Conservation (phyloP, 2,797 vertebrate genomes). For the Stomatorhinus walkeri region DNA sequence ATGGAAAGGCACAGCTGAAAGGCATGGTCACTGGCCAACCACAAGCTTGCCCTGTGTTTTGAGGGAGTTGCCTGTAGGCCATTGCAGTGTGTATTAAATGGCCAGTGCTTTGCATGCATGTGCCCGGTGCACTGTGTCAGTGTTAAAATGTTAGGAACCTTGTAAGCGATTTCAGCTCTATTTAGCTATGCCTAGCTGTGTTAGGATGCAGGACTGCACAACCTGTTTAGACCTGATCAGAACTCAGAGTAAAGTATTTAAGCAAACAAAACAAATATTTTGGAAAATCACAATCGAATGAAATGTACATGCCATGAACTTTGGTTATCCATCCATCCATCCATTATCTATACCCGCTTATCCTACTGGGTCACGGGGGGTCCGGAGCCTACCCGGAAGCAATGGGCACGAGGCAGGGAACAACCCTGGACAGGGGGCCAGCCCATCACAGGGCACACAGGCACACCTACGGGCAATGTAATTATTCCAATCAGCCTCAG, state of each 20-base stretch:
- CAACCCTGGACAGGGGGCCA: no score
- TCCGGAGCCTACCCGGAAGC: no score
- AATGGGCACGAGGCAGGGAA: no score
- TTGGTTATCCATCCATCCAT: no score
- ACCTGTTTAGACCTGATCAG: background rate
- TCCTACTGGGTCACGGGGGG: no score
- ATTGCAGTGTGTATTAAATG: background rate
- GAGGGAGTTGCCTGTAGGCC: background rate
- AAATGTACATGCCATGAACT: background rate
- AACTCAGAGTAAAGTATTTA: background rate
- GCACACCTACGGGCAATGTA: no score
- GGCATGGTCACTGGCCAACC: background rate
- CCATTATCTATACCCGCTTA: no score
- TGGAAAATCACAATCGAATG: background rate
- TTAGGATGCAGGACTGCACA: slow-evolving; percentile 1
- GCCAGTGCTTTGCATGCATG: background rate
- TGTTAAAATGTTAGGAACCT: background rate
- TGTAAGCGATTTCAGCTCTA: background rate
- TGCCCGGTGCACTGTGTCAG: background rate
- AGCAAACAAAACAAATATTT: background rate
- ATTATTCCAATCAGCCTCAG: no score
- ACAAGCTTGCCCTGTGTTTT: background rate
- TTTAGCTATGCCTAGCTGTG: background rate
- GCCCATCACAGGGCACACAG: no score
- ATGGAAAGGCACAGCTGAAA: background rate